Evolutionary conservation across 2,888 invertebrate genomes (phyloP).

Genomic region (Tolmerus cingulatus): DNA sequence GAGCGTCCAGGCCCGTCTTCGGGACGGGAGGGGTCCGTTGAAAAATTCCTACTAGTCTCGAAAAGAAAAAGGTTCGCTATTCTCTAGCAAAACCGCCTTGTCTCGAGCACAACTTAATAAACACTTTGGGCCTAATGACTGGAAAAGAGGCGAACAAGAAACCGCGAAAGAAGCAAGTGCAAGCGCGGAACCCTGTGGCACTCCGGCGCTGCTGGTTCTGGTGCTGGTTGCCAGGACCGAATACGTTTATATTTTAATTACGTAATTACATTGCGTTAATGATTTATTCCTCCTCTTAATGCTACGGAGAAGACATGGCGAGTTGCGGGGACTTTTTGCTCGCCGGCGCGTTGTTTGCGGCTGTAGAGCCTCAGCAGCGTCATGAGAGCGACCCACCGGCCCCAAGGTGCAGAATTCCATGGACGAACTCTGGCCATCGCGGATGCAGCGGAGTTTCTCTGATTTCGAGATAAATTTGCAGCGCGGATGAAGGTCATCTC

Average conservation of each 20-base stretch:
- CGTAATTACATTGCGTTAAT: slow-evolving; percentile 43
- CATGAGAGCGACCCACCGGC: background rate
- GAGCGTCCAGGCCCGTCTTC: background rate
- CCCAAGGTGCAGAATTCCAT: background rate
- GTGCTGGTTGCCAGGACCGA: background rate
- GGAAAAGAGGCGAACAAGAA: slow-evolving; percentile 31
- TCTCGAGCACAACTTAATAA: slow-evolving; percentile 38
- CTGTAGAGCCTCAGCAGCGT: background rate
- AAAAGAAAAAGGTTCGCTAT: background rate
- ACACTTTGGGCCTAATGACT: slow-evolving; percentile 42
- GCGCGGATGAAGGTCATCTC: slow-evolving; percentile 18
- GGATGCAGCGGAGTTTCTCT: background rate
- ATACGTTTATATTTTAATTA: slow-evolving; percentile 41
- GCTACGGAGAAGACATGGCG: background rate
- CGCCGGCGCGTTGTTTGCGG: background rate
- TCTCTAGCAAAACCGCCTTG: background rate
- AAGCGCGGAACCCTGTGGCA: slow-evolving; percentile 18
- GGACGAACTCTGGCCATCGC: background rate
- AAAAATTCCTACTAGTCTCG: background rate
- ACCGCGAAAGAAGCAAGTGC: background rate
- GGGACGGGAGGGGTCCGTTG: background rate
- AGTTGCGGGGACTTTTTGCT: background rate
- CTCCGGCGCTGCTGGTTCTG: background rate
- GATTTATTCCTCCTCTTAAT: slow-evolving; percentile 41
- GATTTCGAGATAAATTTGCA: background rate